Base-by-base conservation (phyloP, 1,140 invertebrate genomes). In the Cotesia vestalis region DNA sequence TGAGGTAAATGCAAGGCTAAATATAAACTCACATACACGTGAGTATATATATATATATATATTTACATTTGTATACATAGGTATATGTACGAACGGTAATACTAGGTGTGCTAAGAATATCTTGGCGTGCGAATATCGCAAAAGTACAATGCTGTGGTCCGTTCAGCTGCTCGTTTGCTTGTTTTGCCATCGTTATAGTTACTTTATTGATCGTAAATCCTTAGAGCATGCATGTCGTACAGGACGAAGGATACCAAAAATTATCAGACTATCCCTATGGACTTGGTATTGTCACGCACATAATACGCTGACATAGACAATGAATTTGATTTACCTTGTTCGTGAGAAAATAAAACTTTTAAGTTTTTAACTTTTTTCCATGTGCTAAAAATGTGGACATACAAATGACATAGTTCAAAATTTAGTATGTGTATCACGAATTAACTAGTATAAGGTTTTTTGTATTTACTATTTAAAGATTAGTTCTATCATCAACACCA, bases 201-300 rank as follows among this genome's bases (percentile, higher is more conserved):
- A 83, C 78, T 84, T 84, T 84, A 84, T 84, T 81, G 82, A 77
- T 78, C 82, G 78, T 83, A 84, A 84, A 84, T 84, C 79, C 74
- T 77, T 59, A 53, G 40, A 66, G 53, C 63, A 71, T 72, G 60
- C 73, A 71, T 74, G 77, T 69, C 69, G 62, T 75, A 67, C 66
- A 67, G 64, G 63, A 71, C 66, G 17, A 66, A 62, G 74, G 64
- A 73, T 76, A 74, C 73, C 46, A 72, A 34, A 17, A 62, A 64
- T 14, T 36, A 72, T 57, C 14, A 6, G 8, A 36, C 46, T 67
- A 61, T 67, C 64, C 63, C n/a, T 53, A 55, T 71, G 62, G 55
- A 62, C 36, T 71, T 35, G 12, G 5, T 55, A 52, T 51, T 53
- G 27, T 72, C 66, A 67, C 55, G 36, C 27, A 27, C 38, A 46